Evolutionary conservation across 37 sponge, comb jelly and placozoan species (phyloP).

Genomic region (Aplysina aerophoba): DNA sequence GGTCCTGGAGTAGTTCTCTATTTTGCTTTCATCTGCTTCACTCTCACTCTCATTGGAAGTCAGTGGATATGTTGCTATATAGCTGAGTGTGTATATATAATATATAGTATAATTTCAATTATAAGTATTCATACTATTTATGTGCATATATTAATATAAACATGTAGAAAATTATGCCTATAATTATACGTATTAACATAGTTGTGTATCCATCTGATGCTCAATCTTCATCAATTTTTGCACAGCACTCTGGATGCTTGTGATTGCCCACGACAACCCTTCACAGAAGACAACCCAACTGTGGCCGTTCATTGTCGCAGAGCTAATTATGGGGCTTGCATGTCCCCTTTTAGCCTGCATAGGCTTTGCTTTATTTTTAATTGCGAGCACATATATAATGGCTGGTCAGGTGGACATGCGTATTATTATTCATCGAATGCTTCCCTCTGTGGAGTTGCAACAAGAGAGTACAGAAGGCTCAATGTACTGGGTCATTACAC

Average conservation of each 20-base stretch:
- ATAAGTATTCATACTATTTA: too few species aligned
- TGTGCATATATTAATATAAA: constrained; percentile 29
- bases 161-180: constrained; percentile 21
- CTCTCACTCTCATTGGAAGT: background rate
- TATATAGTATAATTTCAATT: too few species aligned
- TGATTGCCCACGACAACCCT: constrained; percentile 38
- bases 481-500: constrained; percentile 55
- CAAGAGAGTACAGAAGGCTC: background rate
- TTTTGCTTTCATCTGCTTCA: background rate
- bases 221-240: too few species aligned
- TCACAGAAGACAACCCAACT: constrained; percentile 3
- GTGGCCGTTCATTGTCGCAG: constrained; percentile 45
- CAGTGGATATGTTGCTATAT: background rate
- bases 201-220: background rate
- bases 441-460: constrained; percentile 40
- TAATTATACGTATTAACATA: background rate
- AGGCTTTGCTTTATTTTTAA: constrained; percentile 15
- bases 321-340: constrained; percentile 43
- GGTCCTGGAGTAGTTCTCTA: background rate
- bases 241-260: constrained; percentile 66
- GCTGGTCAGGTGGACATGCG: constrained; percentile 46
- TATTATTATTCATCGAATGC: constrained; percentile 25
- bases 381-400: constrained; percentile 54
- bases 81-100: background rate
- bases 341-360: constrained; percentile 45